Percentiles rank a stretch among this genome's conserved stretches.
Evolutionary conservation across 2,888 invertebrate species (phyloP).

Genomic region (Coelinius sp.): DNA sequence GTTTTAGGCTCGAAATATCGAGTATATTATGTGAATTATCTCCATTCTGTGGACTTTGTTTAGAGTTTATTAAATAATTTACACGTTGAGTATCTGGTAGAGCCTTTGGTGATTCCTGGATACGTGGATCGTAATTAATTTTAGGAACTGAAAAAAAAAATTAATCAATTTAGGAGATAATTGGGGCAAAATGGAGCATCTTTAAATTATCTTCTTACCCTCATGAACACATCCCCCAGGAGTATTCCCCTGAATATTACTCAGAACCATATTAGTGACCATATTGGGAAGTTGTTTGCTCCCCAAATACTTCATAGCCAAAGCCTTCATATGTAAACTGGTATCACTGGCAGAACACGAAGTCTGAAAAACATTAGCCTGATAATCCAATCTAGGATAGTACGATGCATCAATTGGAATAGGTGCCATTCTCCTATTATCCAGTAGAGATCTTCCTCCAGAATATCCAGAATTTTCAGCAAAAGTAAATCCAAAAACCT

Average conservation of each 20-base stretch:
- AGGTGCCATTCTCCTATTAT: conserved; percentile 41
- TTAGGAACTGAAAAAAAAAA: conserved; percentile 30
- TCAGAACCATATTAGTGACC: conserved; percentile 7
- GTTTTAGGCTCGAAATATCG: conserved; percentile 79
- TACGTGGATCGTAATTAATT: conserved; percentile 9
- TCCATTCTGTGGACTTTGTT: conserved; percentile 41
- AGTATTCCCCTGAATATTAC: neutral
- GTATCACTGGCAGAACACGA: conserved; percentile 63
- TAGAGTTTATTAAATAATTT: conserved; percentile 50
- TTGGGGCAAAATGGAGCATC: neutral
- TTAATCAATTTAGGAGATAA: no score
- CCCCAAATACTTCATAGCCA: conserved; percentile 74
- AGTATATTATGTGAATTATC: conserved; percentile 74
- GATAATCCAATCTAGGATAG: conserved; percentile 61
- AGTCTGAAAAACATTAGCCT: conserved; percentile 56
- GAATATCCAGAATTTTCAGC: conserved; percentile 9
- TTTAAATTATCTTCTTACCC: conserved; percentile 1
- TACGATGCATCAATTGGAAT: conserved; percentile 59
- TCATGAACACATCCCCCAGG: neutral
- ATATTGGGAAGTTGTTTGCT: conserved; percentile 70
- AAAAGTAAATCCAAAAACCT: conserved; percentile 17
- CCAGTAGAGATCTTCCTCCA: conserved; percentile 21
- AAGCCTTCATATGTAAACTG: conserved; percentile 74
- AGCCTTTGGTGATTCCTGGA: neutral
- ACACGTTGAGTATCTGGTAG: conserved; percentile 9